Base-by-base conservation (phyloP, 2,888 invertebrate species). In the Trachelus stipa region DNA sequence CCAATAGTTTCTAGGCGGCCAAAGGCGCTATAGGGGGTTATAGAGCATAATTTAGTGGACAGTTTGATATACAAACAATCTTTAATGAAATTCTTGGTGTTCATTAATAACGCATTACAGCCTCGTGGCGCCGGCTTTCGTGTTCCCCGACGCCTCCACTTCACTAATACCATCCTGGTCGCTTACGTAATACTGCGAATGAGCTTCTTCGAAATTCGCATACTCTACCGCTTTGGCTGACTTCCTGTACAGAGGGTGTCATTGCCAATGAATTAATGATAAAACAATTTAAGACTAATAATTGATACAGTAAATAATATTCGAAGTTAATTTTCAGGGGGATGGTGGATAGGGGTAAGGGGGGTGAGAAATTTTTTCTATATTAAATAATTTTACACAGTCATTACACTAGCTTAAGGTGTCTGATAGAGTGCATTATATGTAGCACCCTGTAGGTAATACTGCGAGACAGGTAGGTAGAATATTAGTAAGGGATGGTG, bases 1-100 rank as follows among this genome's bases (percentile, higher is more conserved):
- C 87, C 90, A 90, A 90, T 90, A 90, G 90, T 89, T 90, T 89
- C 85, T 85, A 87, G 83, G 86, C 88, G 85, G 81, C 85, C 83
- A 85, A 89, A 88, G 89, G 88, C 88, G 88, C 87, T 86, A 87
- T 82, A 85, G 87, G 89, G 23, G 88, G 90, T 88, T 90, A 88
- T 87, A 87, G 89, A 88, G 89, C 91, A 93, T 93, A 93, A 93
- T 93, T 93, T 93, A 93, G 92, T 93, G 93, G 93, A 93, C 93
- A 92, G 92, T 92, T 93, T 93, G 93, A 93, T 93, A 93, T 93
- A 93, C 93, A 93, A 93, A 93, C 93, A 93, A 93, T 93, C 93
- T 93, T 93, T 93, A 94, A 94, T 94, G 93, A 94, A 93, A 94
- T 94, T 93, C 94, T 93, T 93, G 93, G 92, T 93, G 93, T 93